Evolutionary conservation across 1,140 invertebrate species (phyloP), one percentile per base, ranked within the genome.

Genomic region (Neuroterus valhalla): DNA sequence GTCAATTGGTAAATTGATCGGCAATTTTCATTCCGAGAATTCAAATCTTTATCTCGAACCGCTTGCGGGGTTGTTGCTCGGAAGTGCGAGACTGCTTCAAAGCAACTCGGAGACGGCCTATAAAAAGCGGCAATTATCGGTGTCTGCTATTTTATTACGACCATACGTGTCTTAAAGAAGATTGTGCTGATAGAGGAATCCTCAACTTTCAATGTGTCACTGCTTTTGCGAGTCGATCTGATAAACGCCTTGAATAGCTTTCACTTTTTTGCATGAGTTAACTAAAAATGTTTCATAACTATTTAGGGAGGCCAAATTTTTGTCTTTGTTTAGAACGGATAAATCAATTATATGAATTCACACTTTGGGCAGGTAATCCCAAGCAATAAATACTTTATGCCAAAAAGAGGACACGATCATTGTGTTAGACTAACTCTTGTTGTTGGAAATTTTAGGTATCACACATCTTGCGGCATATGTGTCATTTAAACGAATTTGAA

Each of bases 1-100:
- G 86, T 86, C 86, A 88, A 88, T 88, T 88, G 85, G 71, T 87
- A 88, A 88, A 87, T 86, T 86, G 86, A 88, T 87, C 86, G 82
- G 74, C 85, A 87, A 88, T 88, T 88, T 85, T 87, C 85, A 86
- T 88, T 88, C 85, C 85, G 78, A 74, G 86, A 87, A 88, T 86
- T 87, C 85, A 88, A 88, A 86, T 86, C 82, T 85, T 85, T 81
- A 84, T 88, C 85, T 81, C 73, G 71, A 55, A 79, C 77, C 76
- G 81, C 78, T 72, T 66, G 68, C 74, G 76, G 76, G 78, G 76
- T 83, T 78, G 77, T 82, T 81, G 80, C 78, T 75, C 78, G 78
- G 76, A 80, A 79, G 82, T 80, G 76, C 76, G 75, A 77, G 71
- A 68, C 55, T 73, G 77, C 78, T 79, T 72, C 73, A 67, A 76